Base-by-base conservation (phyloP, 2,797 vertebrate species). In the Hippocampus kuda region DNA sequence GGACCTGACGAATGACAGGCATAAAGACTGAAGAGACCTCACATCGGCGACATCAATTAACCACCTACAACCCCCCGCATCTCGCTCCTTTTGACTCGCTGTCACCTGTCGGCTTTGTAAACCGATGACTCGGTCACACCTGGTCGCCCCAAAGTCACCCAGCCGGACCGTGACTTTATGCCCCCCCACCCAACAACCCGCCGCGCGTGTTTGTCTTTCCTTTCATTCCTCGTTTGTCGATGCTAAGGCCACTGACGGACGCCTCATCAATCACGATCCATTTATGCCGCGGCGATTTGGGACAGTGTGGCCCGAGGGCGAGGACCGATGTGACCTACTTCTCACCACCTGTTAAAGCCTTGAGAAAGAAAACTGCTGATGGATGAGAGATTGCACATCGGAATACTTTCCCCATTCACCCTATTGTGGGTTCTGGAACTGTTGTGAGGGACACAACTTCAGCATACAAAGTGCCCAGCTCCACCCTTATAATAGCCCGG, bases 191-290 rank as follows among this genome's bases (percentile, higher is more conserved):
- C 22, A 38, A 38, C 34, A 38, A 38, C 34, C 34, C 6, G 34
- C 20, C 51, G 68, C 71, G 56, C 3, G 71, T 86, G 83, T 86
- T 89, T 89, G 78, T 82, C 86, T 88, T 87, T 85, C 74, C 77
- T 83, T 81, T 83, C 78, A 81, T 72, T 72, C 69, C 78, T 73
- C 79, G 68, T 83, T 85, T 81, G 75, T 79, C 74, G 83, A 79
- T 34, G 72, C 59, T 70, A 78, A 59, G 22, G 72, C 82, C 4
- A n/a, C 67, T 80, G 81, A 83, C 81, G 79, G 81, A 75, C 3
- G 18, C 34, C 73, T 76, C 77, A 83, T 86, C 82, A 73, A 63
- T 89, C 87, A 86, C 26, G 67, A 78, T 84, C 81, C 71, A 69
- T 82, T 60, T 74, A 81, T 73, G 54, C 30, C 13, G 74, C 70